A percentile compares a stretch with the other conserved stretches of the same genome.
These are phyloP conservation scores for Coremacera marginata DNA, from an alignment of 2,888 invertebrate species.

Conservation along the genomic window DNA sequence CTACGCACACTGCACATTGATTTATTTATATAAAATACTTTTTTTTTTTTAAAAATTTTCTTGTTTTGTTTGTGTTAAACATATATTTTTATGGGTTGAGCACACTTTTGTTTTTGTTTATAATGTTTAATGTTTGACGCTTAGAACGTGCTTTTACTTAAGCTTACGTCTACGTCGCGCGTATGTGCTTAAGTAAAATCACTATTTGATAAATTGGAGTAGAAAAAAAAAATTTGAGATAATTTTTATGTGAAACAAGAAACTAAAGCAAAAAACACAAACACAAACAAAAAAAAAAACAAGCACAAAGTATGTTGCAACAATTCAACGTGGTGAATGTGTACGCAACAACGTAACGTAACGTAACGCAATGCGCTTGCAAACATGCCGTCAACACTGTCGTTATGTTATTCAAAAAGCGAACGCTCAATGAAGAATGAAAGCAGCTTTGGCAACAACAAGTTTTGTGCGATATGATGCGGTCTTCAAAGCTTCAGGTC, in stretches of 20 bases:
- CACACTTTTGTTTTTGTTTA: neutral
- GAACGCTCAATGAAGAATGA: conserved; percentile 60
- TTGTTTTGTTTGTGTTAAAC: neutral
- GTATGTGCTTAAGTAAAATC: conserved; percentile 1
- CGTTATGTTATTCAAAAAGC: conserved; percentile 58
- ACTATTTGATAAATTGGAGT: neutral
- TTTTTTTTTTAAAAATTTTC: too few species aligned
- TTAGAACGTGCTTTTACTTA: neutral
- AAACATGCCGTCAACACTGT: conserved; percentile 47
- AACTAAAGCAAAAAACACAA: neutral
- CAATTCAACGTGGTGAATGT: conserved; percentile 4
- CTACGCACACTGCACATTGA: neutral
- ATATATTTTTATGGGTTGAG: neutral
- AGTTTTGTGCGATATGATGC: conserved; percentile 21
- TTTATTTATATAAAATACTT: neutral
- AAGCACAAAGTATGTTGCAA: neutral
- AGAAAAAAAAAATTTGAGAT: neutral
- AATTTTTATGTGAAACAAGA: neutral
- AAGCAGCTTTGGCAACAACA: conserved; percentile 39
- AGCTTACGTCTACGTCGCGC: conserved; percentile 1
- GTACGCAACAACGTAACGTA: conserved; percentile 28
- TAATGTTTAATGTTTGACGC: neutral
- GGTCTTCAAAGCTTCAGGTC: conserved; percentile 32
- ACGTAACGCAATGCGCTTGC: conserved; percentile 44
- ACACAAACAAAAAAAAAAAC: neutral